phyloP scores from a whole-genome alignment of 2,797 vertebrate species.

The Micropoecilia bifurca region DNA sequence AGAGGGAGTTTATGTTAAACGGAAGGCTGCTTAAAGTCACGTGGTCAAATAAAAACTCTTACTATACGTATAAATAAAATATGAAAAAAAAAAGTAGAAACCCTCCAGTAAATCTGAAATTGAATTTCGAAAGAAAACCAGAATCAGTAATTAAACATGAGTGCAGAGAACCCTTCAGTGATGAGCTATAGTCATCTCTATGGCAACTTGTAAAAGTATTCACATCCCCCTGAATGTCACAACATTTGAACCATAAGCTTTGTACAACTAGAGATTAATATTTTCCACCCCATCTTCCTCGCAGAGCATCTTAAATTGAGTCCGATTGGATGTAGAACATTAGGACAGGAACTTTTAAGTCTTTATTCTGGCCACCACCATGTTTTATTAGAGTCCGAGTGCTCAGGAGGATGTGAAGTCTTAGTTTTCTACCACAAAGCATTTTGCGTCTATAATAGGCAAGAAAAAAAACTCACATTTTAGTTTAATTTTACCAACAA shows the following conservation, averaged over 20 bases:
- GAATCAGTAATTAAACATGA: neutral
- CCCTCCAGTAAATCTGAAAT: constrained; percentile 1
- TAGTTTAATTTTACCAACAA: neutral
- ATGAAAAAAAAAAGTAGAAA: constrained; percentile 1
- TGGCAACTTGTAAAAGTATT: neutral
- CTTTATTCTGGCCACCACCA: neutral
- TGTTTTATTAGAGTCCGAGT: neutral
- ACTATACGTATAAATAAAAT: neutral
- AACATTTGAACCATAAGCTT: neutral
- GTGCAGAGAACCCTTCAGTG: neutral
- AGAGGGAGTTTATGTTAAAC: constrained; percentile 12
- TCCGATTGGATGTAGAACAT: neutral
- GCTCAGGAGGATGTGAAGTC: neutral
- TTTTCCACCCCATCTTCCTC: neutral
- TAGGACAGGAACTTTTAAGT: neutral
- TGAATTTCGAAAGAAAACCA: neutral
- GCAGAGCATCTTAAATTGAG: neutral
- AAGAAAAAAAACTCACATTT: neutral
- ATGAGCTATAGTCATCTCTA: neutral
- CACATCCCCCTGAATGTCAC: too few relatives aligned
- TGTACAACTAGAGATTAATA: neutral
- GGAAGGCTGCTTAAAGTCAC: constrained; percentile 1
- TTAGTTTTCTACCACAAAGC: neutral
- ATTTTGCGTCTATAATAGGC: neutral
- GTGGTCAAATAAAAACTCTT: neutral